Evolutionary conservation across 2,888 invertebrate species (phyloP).

Genomic region (Acronicta psi): DNA sequence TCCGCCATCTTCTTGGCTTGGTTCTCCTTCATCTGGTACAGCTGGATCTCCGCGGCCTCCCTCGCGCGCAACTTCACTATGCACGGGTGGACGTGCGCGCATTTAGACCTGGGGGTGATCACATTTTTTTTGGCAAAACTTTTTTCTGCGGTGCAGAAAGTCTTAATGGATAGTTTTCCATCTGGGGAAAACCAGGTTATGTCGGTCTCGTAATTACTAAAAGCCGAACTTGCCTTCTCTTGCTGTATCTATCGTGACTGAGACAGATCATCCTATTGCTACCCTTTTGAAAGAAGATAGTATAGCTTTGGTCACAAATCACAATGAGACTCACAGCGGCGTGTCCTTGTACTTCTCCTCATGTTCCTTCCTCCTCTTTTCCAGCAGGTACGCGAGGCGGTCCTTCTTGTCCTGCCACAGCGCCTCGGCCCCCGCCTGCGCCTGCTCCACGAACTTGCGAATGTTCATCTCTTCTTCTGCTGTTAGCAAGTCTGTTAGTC

Average conservation of each 20-base stretch:
- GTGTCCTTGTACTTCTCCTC: conserved; percentile 81
- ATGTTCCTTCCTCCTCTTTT: conserved; percentile 86
- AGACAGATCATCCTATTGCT: too few species aligned
- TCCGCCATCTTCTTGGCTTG: conserved; percentile 85
- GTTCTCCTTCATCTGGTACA: conserved; percentile 90
- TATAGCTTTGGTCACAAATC: background rate
- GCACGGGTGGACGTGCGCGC: conserved; percentile 75
- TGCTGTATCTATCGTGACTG: too few species aligned
- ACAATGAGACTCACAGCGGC: conserved; percentile 72
- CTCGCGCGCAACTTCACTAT: conserved; percentile 80
- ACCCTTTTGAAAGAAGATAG: too few species aligned
- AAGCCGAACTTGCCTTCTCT: too few species aligned
- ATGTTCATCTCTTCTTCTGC: conserved; percentile 87
- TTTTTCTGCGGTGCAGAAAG: too few species aligned
- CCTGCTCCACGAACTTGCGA: conserved; percentile 86
- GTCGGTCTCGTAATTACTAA: too few species aligned
- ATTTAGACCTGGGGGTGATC: conserved; percentile 76
- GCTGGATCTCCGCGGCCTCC: conserved; percentile 87
- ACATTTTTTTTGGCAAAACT: too few species aligned
- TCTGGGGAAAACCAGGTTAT: too few species aligned
- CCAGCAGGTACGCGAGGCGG: conserved; percentile 80
- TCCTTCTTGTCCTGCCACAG: conserved; percentile 85
- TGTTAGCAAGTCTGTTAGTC: conserved; percentile 79
- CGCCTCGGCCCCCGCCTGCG: conserved; percentile 83
- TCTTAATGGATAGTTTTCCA: too few species aligned